These are phyloP conservation scores for Reinhardtius hippoglossoides DNA, from an alignment of 2,113 vertebrate species.

Conservation along the genomic window DNA sequence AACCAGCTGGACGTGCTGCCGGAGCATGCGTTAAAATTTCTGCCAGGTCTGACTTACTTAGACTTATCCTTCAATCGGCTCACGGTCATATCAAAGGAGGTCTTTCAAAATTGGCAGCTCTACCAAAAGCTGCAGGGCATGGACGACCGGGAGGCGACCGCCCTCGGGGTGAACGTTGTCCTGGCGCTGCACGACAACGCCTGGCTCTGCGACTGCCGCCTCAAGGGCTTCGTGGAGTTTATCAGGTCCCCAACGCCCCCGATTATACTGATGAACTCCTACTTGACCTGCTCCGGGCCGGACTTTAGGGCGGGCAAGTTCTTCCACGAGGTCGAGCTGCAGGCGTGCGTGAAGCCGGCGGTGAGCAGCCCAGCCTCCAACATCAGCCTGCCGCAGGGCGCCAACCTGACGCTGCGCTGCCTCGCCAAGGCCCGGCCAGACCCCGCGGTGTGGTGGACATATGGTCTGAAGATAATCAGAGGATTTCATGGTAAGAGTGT, in stretches of 20 bases:
- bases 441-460: constrained; percentile 88
- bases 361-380: constrained; percentile 80
- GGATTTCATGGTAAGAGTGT: constrained; percentile 90
- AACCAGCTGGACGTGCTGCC: constrained; percentile 90
- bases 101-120: constrained; percentile 89
- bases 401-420: constrained; percentile 87
- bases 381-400: constrained; percentile 82
- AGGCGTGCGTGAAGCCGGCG: constrained; percentile 85
- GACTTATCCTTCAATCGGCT: constrained; percentile 94
- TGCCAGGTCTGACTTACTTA: constrained; percentile 91
- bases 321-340: constrained; percentile 89
- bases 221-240: constrained; percentile 90
- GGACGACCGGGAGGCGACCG: constrained; percentile 26
- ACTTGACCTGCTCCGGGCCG: constrained; percentile 88
- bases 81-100: constrained; percentile 89
- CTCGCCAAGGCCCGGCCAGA: constrained; percentile 86
- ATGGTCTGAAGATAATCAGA: constrained; percentile 88
- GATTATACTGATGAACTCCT: constrained; percentile 92
- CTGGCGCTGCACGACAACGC: constrained; percentile 90
- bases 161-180: constrained; percentile 76
- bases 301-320: constrained; percentile 85
- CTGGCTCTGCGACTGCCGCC: constrained; percentile 92
- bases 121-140: constrained; percentile 81
- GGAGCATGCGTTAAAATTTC: constrained; percentile 87
- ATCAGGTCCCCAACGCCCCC: constrained; percentile 84